These are phyloP conservation scores for Thomomys bottae DNA, from an alignment of 2,113 vertebrate genomes.

Conservation along the genomic window DNA sequence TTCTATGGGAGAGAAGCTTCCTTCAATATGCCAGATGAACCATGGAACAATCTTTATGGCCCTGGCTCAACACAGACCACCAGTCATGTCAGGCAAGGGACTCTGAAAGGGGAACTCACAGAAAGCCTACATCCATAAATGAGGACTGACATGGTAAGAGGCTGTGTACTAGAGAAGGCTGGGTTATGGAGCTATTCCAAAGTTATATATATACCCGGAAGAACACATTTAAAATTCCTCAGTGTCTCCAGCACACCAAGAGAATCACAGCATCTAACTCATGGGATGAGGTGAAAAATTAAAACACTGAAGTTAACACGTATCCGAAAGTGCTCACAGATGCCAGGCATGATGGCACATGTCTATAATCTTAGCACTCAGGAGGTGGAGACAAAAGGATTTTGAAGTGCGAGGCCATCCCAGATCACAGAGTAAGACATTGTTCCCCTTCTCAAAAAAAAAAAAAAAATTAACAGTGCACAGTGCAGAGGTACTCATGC, in stretches of 20 bases:
- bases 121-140: neutral
- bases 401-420: no score
- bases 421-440: no score
- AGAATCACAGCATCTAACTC: neutral
- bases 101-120: neutral
- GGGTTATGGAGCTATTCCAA: neutral
- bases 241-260: neutral
- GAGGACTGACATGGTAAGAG: neutral
- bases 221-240: neutral
- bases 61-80: neutral
- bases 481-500: no score
- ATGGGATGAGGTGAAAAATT: neutral
- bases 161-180: neutral
- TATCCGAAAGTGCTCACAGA: neutral
- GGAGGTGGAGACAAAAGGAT: no score
- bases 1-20: conserved; percentile 45
- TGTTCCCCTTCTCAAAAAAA: no score
- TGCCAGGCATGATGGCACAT: no score
- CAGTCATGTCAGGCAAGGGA: neutral
- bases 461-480: neutral
- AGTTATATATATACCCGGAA: neutral
- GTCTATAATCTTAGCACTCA: no score
- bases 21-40: conserved; percentile 25
- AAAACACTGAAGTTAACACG: neutral
- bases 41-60: neutral